phyloP scores from a whole-genome alignment of 2,113 vertebrate genomes.

The Pelvicachromis taeniatus region DNA sequence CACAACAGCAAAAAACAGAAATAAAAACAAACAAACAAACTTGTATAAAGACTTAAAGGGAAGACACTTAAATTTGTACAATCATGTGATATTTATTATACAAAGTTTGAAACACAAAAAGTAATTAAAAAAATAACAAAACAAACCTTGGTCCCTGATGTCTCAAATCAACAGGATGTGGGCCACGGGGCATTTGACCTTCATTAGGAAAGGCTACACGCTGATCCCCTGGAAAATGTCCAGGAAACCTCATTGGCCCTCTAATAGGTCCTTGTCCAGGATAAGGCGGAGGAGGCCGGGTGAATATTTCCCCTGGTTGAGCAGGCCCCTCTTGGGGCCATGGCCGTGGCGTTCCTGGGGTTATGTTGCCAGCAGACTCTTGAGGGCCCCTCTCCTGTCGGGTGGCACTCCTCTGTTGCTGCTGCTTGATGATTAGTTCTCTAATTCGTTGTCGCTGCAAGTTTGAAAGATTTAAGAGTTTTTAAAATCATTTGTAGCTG shows the following conservation, averaged over 20 bases:
- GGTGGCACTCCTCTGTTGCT: slow-evolving; percentile 88
- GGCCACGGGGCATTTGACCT: slow-evolving; percentile 78
- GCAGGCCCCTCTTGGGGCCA: slow-evolving; percentile 85
- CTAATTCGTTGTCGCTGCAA: slow-evolving; percentile 88
- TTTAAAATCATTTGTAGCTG: background rate
- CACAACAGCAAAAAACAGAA: too few relatives aligned
- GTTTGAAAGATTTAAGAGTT: background rate
- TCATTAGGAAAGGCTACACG: slow-evolving; percentile 80
- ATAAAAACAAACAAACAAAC: background rate
- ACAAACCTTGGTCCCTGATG: slow-evolving; percentile 86
- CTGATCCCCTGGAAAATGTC: slow-evolving; percentile 80
- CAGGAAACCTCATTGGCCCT: slow-evolving; percentile 77
- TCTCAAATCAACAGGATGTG: slow-evolving; percentile 82
- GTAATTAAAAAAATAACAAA: background rate
- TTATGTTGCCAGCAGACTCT: slow-evolving; percentile 68
- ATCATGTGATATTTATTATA: background rate
- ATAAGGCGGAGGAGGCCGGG: slow-evolving; percentile 91
- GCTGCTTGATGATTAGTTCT: slow-evolving; percentile 91
- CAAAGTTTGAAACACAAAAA: background rate
- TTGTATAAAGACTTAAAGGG: background rate
- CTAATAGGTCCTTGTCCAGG: slow-evolving; percentile 86
- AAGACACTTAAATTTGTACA: background rate
- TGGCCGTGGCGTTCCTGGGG: slow-evolving; percentile 72
- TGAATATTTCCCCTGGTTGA: slow-evolving; percentile 80
- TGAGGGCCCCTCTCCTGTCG: slow-evolving; percentile 85